Percentiles rank a stretch among this genome's conserved stretches.
Conservation (phyloP, 2,113 vertebrate genomes). For the Panurus biarmicus region DNA sequence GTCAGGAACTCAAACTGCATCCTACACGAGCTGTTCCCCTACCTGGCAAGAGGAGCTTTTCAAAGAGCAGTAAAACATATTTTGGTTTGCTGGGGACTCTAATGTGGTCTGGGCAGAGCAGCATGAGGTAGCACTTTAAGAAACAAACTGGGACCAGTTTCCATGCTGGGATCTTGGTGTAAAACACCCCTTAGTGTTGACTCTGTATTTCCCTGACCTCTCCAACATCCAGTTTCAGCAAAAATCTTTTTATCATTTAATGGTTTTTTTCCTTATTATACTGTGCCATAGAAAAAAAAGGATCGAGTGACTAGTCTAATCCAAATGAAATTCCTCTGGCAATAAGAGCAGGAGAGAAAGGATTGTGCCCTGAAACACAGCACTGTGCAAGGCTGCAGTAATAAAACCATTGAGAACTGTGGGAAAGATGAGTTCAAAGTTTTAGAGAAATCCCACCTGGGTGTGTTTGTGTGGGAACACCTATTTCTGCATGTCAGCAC, state of each 20-base stretch:
- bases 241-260: not conserved
- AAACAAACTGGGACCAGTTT: not conserved
- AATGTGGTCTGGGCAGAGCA: not conserved
- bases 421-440: not conserved
- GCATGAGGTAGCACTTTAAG: not conserved
- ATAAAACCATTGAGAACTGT: not conserved
- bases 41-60: not conserved
- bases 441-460: not conserved
- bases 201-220: not conserved
- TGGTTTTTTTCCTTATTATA: not conserved
- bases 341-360: not conserved
- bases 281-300: not conserved
- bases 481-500: not conserved
- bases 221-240: not conserved
- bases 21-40: not conserved
- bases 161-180: not conserved
- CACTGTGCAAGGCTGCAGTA: not conserved
- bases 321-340: not conserved
- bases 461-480: not conserved
- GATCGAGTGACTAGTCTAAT: not conserved
- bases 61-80: not conserved
- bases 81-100: not conserved
- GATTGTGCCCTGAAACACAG: not conserved
- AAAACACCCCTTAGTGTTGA: not conserved
- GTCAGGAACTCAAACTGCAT: not conserved